Evolutionary conservation across 2,113 vertebrate species (phyloP), one percentile per base, ranked within the genome.

Genomic region (Hyperoodon ampullatus): DNA sequence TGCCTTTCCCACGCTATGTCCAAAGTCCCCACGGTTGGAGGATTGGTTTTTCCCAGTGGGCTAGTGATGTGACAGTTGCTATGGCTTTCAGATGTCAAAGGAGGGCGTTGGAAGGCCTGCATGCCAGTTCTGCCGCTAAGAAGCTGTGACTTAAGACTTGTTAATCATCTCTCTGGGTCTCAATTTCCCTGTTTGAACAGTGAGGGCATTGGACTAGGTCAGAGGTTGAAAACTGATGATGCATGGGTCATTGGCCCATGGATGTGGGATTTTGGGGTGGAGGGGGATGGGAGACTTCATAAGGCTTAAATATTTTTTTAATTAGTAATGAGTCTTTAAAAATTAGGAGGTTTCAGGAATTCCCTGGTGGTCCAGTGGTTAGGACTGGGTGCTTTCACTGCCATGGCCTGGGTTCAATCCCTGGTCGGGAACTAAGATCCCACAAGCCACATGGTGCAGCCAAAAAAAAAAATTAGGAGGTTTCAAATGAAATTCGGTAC

Each of bases 401-500:
- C 16, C 5, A 9, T 77, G 44, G 16, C 30, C 16, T 50, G 44
- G 74, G 9, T 33, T 53, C 28, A 12, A 30, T 50, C 30, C 18
- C 47, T 77, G 44, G 74, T 21, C 9, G 44, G 74, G 44, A 50
- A 60, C 47, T 53, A 33, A 77, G 28, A 77, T 77, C 10, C 47
- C 16, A 50, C 16, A 33, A 53, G 74, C 74, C 6, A 44, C 0
- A 0, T 15, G 47, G 44, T 16, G 11, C 44, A 77, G 28, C 5
- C 74, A 75, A 3, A 50, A 53, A 75, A 75, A 75, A 47, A 44
- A 75, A 50, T 35, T 82, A 39, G 35, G 65, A 74, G 6, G 8
- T 92, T 85, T 89, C 33, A 89, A 96, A 70, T 93, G 47, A 95
- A 96, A 89, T 35, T 89, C 66, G 42, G 86, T 35, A 80, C 12